Evolutionary conservation across 2,797 vertebrate genomes (phyloP), one percentile per base, ranked within the genome.

Genomic region (Myotis myotis): DNA sequence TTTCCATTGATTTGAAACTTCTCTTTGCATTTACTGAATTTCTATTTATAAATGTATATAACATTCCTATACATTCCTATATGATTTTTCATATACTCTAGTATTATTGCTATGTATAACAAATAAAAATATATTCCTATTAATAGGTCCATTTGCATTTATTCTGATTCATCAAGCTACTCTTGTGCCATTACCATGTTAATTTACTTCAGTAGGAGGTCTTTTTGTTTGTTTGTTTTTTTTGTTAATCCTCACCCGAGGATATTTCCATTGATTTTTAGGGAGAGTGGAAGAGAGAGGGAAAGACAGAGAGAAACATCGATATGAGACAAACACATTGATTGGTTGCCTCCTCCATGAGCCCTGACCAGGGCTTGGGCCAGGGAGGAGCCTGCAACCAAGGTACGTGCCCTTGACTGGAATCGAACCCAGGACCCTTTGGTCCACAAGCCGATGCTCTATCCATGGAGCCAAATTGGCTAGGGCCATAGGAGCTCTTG

Each of bases 151-250:
- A 49, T 82, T 96, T 87, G n/a, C 22, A 87, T 23, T 74, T 66
- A 17, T 93, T 95, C 30, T 80, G 36, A 86, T 87, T 93, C 55
- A 88, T 79, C 82, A 87, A 60, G 12, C 19, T 89, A 12, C 57
- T 91, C 28, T 89, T 85, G 8, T 64, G 19, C 20, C 23, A 66
- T 44, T 90, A 49, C 44, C 41, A 78, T 89, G 92, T 87, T 84
- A 80, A 33, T 84, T 51, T 87, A 36, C 13, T 94, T 13, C 30
- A 81, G 16, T 33, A 60, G 41, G 44, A 79, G 19, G 16, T 89
- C 74, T 85, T 83, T 72, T 72, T 81, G 57, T 55, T 72, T 81
- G 57, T 55, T 71, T 87, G 0, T 55, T 55, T 79, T 72, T 72
- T 53, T 75, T 87, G 28, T 64, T 64, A 64, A n/a, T 64, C 62